These are phyloP conservation scores for Ips typographus DNA, from an alignment of 1,140 invertebrate species.

Conservation along the genomic window DNA sequence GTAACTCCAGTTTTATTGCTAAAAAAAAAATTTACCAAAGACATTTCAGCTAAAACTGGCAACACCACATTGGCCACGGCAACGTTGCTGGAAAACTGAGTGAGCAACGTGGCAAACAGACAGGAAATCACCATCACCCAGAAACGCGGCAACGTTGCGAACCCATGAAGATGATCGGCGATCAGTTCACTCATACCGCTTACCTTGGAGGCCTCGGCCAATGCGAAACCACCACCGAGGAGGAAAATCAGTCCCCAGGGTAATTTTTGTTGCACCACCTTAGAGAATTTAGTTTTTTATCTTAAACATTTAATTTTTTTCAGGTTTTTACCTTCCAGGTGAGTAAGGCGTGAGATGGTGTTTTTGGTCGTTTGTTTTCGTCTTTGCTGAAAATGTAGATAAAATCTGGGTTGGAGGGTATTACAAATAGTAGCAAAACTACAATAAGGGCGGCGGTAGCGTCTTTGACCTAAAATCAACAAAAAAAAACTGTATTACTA, in stretches of 20 bases:
- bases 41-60: conserved; percentile 77
- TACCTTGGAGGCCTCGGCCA: conserved; percentile 77
- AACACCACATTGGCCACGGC: conserved; percentile 83
- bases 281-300: neutral
- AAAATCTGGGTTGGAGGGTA: conserved; percentile 77
- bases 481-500: no score
- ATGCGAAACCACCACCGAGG: conserved; percentile 76
- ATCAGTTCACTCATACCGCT: conserved; percentile 76
- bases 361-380: conserved; percentile 60
- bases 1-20: neutral
- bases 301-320: neutral
- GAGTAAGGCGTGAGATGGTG: conserved; percentile 65
- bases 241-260: conserved; percentile 79
- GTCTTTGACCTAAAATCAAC: conserved; percentile 68
- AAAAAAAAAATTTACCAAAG: conserved; percentile 32
- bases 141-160: conserved; percentile 57
- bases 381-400: conserved; percentile 65
- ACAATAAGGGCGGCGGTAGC: conserved; percentile 81
- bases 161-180: conserved; percentile 63
- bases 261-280: conserved; percentile 68
- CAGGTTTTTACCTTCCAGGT: conserved; percentile 66
- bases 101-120: conserved; percentile 61
- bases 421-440: conserved; percentile 76
- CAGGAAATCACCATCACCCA: conserved; percentile 62
- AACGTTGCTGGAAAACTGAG: conserved; percentile 83